Evolutionary conservation across 2,888 invertebrate genomes (phyloP).

Genomic region (Blera fallax): DNA sequence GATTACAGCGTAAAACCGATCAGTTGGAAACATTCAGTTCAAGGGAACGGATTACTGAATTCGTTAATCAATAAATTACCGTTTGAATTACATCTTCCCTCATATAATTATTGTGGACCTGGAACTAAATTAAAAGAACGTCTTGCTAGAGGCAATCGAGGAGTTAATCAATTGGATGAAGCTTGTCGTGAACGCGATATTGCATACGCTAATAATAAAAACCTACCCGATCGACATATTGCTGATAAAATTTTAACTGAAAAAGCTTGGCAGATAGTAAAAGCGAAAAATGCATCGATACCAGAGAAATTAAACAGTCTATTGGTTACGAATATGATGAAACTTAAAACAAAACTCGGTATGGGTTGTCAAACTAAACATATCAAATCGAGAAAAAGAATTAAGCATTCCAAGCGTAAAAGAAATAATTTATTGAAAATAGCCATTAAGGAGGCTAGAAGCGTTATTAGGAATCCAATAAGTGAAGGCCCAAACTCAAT

Average conservation of each 20-base stretch:
- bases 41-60: constrained; percentile 53
- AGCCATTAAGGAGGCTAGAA: constrained; percentile 42
- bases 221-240: too few species aligned
- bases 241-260: too few species aligned
- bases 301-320: constrained; percentile 49
- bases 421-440: constrained; percentile 22
- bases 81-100: constrained; percentile 72
- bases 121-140: constrained; percentile 75
- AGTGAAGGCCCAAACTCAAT: too few species aligned
- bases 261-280: constrained; percentile 54
- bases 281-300: constrained; percentile 37
- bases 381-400: not conserved
- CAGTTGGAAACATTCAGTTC: not conserved
- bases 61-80: constrained; percentile 67
- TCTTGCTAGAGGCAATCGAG: constrained; percentile 74
- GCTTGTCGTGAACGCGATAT: constrained; percentile 73
- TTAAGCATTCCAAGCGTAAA: not conserved
- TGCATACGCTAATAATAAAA: constrained; percentile 11
- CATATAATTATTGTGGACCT: constrained; percentile 76
- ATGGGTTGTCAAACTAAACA: not conserved
- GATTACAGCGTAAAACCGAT: not conserved
- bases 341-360: constrained; percentile 56
- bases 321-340: constrained; percentile 60
- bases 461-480: constrained; percentile 5
- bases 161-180: constrained; percentile 74